Percentiles rank a stretch among this genome's conserved stretches.
These are phyloP conservation scores for Aphaenogaster ashmeadi DNA, from an alignment of 1,140 invertebrate species.

Conservation along the genomic window DNA sequence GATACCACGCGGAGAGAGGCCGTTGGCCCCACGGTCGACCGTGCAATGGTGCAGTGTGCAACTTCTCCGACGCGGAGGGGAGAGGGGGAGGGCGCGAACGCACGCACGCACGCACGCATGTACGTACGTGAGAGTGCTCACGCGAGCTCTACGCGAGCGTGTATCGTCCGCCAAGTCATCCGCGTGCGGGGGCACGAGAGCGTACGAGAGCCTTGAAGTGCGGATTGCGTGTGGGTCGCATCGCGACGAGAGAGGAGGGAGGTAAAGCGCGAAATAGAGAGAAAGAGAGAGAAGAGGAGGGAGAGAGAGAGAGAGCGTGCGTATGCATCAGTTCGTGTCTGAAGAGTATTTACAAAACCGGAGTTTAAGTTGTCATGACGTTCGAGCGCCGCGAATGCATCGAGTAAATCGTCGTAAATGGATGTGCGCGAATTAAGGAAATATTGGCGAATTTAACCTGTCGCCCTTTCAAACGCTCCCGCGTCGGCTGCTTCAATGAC, in stretches of 20 bases:
- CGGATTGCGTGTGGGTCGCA: slow-evolving; percentile 76
- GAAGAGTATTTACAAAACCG: slow-evolving; percentile 39
- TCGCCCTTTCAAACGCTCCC: not conserved
- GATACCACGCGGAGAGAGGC: slow-evolving; percentile 73
- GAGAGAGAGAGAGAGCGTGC: slow-evolving; percentile 12
- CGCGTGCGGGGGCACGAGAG: slow-evolving; percentile 64
- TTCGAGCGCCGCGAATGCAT: not conserved
- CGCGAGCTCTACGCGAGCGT: slow-evolving; percentile 47
- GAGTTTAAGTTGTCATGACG: slow-evolving; percentile 40
- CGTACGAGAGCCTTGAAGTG: slow-evolving; percentile 70
- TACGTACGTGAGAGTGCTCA: slow-evolving; percentile 39
- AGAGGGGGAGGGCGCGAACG: slow-evolving; percentile 29
- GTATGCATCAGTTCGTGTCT: not conserved
- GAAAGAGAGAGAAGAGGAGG: not conserved
- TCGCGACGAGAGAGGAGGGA: slow-evolving; percentile 38
- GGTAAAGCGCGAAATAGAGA: slow-evolving; percentile 36
- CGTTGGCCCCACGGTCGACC: slow-evolving; percentile 76
- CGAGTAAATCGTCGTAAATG: not conserved
- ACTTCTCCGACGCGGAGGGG: slow-evolving; percentile 57
- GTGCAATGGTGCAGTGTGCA: slow-evolving; percentile 82
- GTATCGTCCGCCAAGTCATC: slow-evolving; percentile 62
- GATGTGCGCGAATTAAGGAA: slow-evolving; percentile 16
- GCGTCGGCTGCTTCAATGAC: not conserved
- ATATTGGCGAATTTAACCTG: not conserved
- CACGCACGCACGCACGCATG: slow-evolving; percentile 8